phyloP scores from a whole-genome alignment of 1,140 invertebrate genomes.

The Euwallacea similis region DNA sequence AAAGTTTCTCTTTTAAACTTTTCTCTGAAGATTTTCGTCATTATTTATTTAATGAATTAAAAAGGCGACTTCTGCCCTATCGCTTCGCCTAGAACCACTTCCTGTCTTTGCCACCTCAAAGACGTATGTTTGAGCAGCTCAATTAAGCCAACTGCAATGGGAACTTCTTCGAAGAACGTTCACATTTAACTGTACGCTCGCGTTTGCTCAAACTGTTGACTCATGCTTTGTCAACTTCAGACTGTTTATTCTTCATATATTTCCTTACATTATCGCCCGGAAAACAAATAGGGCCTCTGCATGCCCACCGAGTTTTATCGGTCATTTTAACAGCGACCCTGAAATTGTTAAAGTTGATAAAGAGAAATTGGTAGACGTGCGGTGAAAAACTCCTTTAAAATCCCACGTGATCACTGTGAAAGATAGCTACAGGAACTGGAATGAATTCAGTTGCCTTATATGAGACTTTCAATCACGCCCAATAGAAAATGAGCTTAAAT shows the following conservation, averaged over 20 bases:
- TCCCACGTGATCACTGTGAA: no score
- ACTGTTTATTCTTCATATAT: slow-evolving; percentile 18
- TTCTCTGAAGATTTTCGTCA: not conserved
- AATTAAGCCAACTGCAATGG: slow-evolving; percentile 3
- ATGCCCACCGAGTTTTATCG: slow-evolving; percentile 4
- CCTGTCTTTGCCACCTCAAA: not conserved
- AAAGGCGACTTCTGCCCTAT: not conserved
- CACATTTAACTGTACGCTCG: slow-evolving; percentile 8
- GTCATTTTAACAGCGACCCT: not conserved
- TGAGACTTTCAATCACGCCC: not conserved
- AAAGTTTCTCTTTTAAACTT: not conserved
- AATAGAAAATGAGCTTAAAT: slow-evolving; percentile 8
- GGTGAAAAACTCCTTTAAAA: no score
- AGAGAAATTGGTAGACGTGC: no score
- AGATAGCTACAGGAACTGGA: no score
- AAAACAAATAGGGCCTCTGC: slow-evolving; percentile 14
- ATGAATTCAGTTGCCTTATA: no score
- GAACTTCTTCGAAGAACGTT: slow-evolving; percentile 16
- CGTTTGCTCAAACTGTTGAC: slow-evolving; percentile 14
- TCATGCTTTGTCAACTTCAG: slow-evolving; percentile 10
- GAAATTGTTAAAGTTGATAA: no score
- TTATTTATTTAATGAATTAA: no score
- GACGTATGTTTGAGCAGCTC: not conserved
- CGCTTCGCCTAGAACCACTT: not conserved
- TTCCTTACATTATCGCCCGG: slow-evolving; percentile 17